These are phyloP conservation scores for Cirrhinus mrigala DNA, from an alignment of 2,797 vertebrate species.

Conservation along the genomic window DNA sequence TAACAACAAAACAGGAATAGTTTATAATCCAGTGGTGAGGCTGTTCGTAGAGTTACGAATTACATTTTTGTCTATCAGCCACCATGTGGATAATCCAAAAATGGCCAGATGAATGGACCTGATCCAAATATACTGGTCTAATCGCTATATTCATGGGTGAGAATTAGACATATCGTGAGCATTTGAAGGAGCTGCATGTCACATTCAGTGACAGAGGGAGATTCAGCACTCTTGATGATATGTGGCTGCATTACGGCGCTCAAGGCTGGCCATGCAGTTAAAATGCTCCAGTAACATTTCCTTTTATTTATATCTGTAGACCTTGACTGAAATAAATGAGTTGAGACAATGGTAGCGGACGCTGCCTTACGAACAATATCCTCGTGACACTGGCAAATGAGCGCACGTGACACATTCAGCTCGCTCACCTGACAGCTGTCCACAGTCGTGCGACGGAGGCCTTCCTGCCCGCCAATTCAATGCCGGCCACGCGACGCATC, in stretches of 20 bases:
- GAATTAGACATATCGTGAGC: conserved; percentile 78
- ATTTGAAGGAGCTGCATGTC: conserved; percentile 78
- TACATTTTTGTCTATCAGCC: neutral
- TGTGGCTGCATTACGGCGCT: conserved; percentile 83
- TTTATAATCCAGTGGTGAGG: neutral
- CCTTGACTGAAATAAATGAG: conserved; percentile 87
- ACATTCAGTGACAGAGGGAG: conserved; percentile 79
- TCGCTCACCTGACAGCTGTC: conserved; percentile 78
- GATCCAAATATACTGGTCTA: neutral
- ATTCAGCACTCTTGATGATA: conserved; percentile 87
- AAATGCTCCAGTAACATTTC: conserved; percentile 85
- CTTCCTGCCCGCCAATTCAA: conserved; percentile 78
- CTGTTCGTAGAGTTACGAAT: neutral
- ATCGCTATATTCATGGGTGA: conserved; percentile 77
- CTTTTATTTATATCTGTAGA: conserved; percentile 87
- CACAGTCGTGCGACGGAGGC: conserved; percentile 52
- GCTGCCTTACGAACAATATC: conserved; percentile 50
- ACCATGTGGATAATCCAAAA: neutral
- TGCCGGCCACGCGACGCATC: conserved; percentile 62
- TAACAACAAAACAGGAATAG: neutral
- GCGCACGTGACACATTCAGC: conserved; percentile 76
- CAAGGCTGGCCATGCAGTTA: conserved; percentile 81
- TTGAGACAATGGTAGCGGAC: conserved; percentile 79
- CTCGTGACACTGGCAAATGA: conserved; percentile 63
- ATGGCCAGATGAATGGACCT: neutral